Conservation (phyloP, 2,888 invertebrate genomes). For the Eustalomyia histrio region DNA sequence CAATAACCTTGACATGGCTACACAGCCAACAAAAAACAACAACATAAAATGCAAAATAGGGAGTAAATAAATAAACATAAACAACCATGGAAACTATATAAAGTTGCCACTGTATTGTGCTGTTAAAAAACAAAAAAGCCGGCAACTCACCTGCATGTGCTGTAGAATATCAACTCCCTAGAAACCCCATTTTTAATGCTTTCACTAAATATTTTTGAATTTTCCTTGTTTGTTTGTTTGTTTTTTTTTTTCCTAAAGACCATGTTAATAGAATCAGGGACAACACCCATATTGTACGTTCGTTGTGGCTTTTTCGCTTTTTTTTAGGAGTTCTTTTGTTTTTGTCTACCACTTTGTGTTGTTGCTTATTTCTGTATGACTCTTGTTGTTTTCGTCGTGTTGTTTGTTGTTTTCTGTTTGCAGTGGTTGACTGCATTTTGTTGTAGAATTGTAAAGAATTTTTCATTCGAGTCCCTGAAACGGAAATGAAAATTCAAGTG, state of each 20-base stretch:
- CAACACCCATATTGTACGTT: constrained; percentile 56
- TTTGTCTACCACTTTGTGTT: constrained; percentile 7
- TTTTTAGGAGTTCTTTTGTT: constrained; percentile 42
- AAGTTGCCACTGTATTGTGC: constrained; percentile 41
- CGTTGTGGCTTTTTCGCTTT: constrained; percentile 7
- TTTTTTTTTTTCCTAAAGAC: not conserved
- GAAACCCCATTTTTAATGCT: not conserved
- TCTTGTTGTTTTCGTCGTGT: not conserved
- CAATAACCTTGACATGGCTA: constrained; percentile 65
- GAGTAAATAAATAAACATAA: constrained; percentile 21
- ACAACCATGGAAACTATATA: not conserved
- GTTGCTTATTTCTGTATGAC: not conserved
- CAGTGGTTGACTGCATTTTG: constrained; percentile 52
- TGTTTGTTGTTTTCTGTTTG: constrained; percentile 15
- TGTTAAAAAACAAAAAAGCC: constrained; percentile 19
- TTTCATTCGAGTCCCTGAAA: constrained; percentile 37
- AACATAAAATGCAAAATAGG: constrained; percentile 37
- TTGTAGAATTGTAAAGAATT: constrained; percentile 32
- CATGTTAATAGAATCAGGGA: constrained; percentile 29
- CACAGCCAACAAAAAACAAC: constrained; percentile 13
- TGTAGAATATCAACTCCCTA: constrained; percentile 5
- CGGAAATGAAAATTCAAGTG: constrained; percentile 59
- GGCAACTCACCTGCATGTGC: constrained; percentile 24
- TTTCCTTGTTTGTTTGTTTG: constrained; percentile 4
- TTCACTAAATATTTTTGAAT: not conserved